Conservation (phyloP, 2,888 invertebrate genomes). For the Leptarthrus brevirostris region DNA sequence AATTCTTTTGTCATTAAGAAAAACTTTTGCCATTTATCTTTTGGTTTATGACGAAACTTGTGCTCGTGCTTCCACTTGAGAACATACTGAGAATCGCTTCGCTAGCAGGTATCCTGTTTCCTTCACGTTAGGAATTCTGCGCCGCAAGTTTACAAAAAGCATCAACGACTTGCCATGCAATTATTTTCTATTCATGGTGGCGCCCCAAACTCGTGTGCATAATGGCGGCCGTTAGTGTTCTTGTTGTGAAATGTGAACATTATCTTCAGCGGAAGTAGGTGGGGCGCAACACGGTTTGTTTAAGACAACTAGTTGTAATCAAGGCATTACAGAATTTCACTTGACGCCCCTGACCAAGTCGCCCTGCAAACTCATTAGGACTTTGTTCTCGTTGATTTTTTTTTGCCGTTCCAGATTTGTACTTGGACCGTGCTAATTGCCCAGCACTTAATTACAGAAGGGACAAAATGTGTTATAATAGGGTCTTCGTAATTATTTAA, state of each 20-base stretch:
- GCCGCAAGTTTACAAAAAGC: conserved; percentile 6
- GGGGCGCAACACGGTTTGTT: not conserved
- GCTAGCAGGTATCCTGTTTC: conserved; percentile 39
- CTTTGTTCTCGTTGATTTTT: conserved; percentile 16
- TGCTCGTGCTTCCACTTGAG: conserved; percentile 13
- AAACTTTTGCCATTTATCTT: conserved; percentile 41
- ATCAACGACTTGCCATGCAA: conserved; percentile 33
- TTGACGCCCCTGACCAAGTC: not conserved
- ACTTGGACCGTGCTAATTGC: conserved; percentile 29
- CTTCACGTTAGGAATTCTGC: conserved; percentile 24
- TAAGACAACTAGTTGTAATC: conserved; percentile 32
- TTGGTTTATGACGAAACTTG: conserved; percentile 41
- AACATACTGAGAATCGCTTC: conserved; percentile 10
- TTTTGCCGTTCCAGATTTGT: conserved; percentile 4
- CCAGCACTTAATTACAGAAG: conserved; percentile 39
- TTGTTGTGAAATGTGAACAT: not conserved
- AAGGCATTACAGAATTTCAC: conserved; percentile 17
- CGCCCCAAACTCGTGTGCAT: conserved; percentile 21
- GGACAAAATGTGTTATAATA: conserved; percentile 30
- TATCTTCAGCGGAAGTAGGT: not conserved
- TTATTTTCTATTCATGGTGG: conserved; percentile 39
- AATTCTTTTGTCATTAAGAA: conserved; percentile 44
- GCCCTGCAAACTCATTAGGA: not conserved
- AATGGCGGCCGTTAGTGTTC: conserved; percentile 19
- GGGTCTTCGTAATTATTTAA: conserved; percentile 27